Evolutionary conservation across 2,113 vertebrate species (phyloP).

Genomic region (Archilochus colubris): DNA sequence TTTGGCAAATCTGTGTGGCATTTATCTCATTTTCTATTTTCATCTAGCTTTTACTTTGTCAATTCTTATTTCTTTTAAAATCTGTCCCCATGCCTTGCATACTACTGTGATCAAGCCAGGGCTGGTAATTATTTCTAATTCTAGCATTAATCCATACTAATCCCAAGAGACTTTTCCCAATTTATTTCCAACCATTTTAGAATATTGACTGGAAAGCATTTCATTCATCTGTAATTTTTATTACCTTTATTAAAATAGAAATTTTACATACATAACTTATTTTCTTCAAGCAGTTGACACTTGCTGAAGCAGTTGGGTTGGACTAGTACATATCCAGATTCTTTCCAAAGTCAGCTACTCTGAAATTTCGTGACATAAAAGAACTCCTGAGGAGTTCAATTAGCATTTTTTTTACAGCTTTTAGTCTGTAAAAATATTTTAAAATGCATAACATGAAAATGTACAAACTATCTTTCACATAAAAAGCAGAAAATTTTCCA

Average conservation of each 20-base stretch:
- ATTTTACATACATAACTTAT: not conserved
- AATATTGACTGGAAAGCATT: not conserved
- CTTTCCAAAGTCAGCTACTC: not conserved
- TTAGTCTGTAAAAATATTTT: not conserved
- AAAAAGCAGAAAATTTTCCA: not conserved
- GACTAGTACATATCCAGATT: not conserved
- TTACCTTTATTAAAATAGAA: constrained; percentile 8
- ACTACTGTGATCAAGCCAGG: not conserved
- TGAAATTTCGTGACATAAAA: not conserved
- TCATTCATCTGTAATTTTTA: not conserved
- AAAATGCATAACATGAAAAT: not conserved
- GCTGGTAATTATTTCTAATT: not conserved
- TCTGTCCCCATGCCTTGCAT: not conserved
- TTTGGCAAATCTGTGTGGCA: not conserved
- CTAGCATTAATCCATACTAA: not conserved
- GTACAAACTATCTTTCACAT: not conserved
- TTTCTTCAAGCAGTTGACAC: not conserved
- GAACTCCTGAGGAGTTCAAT: not conserved
- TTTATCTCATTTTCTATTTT: not conserved
- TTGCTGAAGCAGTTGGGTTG: too few relatives aligned
- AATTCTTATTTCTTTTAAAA: not conserved
- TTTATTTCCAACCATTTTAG: not conserved
- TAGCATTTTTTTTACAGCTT: not conserved
- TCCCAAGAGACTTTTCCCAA: not conserved
- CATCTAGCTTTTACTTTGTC: not conserved